Evolutionary conservation across 1,140 invertebrate species (phyloP).

Genomic region (Hirudo medicinalis): DNA sequence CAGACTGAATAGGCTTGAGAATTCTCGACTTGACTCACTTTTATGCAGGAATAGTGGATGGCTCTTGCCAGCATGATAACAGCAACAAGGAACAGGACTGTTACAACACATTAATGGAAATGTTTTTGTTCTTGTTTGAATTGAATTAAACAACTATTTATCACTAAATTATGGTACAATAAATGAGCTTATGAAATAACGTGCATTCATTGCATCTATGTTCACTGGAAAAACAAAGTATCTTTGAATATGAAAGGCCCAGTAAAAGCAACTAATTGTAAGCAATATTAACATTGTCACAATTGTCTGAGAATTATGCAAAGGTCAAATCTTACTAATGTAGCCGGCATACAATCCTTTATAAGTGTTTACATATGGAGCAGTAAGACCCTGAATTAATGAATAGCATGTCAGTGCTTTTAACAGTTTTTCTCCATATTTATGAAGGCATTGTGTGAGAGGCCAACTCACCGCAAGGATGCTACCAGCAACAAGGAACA

Average conservation of each 20-base stretch:
- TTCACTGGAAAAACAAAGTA: background rate
- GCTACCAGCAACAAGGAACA: background rate
- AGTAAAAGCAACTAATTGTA: background rate
- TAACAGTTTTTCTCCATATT: too few relatives aligned
- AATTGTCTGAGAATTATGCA: background rate
- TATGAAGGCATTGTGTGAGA: background rate
- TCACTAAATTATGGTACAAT: too few relatives aligned
- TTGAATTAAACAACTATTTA: too few relatives aligned
- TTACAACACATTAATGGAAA: too few relatives aligned
- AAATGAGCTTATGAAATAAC: too few relatives aligned
- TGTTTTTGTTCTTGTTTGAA: too few relatives aligned
- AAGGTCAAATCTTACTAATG: conserved; percentile 4
- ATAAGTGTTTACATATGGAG: too few relatives aligned
- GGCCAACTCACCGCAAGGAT: background rate
- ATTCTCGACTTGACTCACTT: background rate
- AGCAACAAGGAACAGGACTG: background rate
- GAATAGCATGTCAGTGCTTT: too few relatives aligned
- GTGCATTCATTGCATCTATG: background rate
- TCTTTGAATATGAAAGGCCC: background rate
- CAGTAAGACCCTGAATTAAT: too few relatives aligned
- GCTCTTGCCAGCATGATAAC: background rate
- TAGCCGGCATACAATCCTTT: background rate
- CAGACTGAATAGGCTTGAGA: too few relatives aligned
- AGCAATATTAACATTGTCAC: too few relatives aligned
- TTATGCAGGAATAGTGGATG: background rate